Evolutionary conservation across 2,797 vertebrate genomes (phyloP).

Genomic region (Darevskia mixta): DNA sequence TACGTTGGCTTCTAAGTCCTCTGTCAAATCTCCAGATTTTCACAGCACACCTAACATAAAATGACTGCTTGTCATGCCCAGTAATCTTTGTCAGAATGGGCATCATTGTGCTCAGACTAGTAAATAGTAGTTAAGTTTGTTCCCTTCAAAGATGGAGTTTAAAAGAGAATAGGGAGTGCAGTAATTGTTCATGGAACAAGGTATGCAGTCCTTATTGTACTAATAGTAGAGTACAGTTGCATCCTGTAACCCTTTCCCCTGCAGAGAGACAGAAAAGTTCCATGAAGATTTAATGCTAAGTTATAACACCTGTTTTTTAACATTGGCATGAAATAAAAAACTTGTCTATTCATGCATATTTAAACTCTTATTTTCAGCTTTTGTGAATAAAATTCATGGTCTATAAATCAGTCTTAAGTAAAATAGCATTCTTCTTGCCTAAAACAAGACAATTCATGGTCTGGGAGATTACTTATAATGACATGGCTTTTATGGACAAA

Average conservation of each 20-base stretch:
- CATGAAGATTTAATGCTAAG: background rate
- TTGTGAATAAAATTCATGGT: background rate
- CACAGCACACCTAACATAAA: background rate
- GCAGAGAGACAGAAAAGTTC: background rate
- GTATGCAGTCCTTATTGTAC: background rate
- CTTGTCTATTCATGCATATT: background rate
- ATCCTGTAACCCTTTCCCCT: background rate
- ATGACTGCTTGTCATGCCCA: background rate
- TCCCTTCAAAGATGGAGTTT: background rate
- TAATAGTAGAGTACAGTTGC: background rate
- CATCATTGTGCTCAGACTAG: background rate
- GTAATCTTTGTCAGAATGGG: background rate
- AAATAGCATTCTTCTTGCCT: constrained; percentile 10
- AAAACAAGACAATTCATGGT: background rate
- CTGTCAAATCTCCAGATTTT: background rate
- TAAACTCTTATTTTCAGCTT: background rate
- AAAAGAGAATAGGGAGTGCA: constrained; percentile 2
- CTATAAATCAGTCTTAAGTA: background rate
- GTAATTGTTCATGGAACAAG: background rate
- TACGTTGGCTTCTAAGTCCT: background rate
- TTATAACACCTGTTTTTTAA: background rate
- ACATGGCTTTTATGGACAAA: background rate
- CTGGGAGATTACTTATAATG: background rate
- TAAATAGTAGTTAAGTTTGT: background rate
- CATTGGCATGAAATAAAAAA: background rate